These are phyloP conservation scores for Drosophila kohkoa DNA, from an alignment of 1,140 invertebrate genomes.

Conservation along the genomic window DNA sequence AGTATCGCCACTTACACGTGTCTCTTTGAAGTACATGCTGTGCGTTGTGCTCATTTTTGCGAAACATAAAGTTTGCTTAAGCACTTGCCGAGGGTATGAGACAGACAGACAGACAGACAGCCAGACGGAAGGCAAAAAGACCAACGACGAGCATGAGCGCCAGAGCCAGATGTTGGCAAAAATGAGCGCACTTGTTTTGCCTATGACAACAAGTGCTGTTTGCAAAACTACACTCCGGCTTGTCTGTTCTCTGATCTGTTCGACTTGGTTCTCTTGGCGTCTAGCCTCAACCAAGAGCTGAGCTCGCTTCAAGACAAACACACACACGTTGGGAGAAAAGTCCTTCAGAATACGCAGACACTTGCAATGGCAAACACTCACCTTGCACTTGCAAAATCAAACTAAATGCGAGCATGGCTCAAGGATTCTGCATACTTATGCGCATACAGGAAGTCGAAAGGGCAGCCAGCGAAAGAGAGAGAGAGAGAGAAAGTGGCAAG, in stretches of 20 bases:
- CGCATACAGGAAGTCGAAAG: constrained; percentile 3
- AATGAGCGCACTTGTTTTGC: constrained; percentile 28
- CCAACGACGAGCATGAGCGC: neutral
- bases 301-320: constrained; percentile 17
- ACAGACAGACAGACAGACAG: neutral
- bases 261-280: neutral
- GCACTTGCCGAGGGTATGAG: neutral
- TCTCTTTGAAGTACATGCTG: neutral
- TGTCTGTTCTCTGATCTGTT: neutral
- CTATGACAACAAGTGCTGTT: constrained; percentile 36
- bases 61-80: constrained; percentile 25
- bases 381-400: constrained; percentile 62
- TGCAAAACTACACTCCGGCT: constrained; percentile 27
- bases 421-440: constrained; percentile 30
- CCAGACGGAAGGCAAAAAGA: no score
- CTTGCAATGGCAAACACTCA: constrained; percentile 36
- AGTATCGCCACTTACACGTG: neutral
- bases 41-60: neutral
- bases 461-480: neutral
- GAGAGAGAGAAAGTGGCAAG: neutral
- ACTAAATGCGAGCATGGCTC: constrained; percentile 44
- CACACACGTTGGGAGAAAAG: constrained; percentile 8
- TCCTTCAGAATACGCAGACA: constrained; percentile 36
- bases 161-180: constrained; percentile 3
- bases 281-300: neutral